Base-by-base conservation (phyloP, 2,797 vertebrate genomes). In the Mus spretus region DNA sequence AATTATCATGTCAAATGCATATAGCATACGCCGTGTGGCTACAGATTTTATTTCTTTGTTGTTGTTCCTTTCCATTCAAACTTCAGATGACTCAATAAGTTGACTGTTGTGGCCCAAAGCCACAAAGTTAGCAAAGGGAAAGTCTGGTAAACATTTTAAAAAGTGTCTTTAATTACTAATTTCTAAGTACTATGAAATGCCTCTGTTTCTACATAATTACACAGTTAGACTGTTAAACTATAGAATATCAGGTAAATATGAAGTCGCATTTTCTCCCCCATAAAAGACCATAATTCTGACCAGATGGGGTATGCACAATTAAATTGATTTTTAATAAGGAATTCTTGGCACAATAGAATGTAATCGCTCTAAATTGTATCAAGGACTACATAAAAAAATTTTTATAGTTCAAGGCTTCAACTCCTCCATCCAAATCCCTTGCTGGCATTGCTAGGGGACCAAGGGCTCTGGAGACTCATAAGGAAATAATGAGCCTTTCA, bases 261-360 rank as follows among this genome's bases (percentile, higher is more conserved):
- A 94, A 95, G 95, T 90, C 0, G 0, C 81, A 80, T 86, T 34
- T 86, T 91, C 26, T 28, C 40, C 92, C 40, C 37, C 79, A 94
- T 93, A 93, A 97, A 96, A 93, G 67, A 86, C 67, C n/a, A 6
- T 98, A 98, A 98, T 97, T 78, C 90, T 3, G 11, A 98, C 97
- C 98, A 97, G 97, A 98, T 98, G 98, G 88, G n/a, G 53, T 90
- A 95, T 28, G 86, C 61, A 96, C 93, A 97, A 97, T 96, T 97
- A 97, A 97, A 97, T 90, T 96, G 96, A 95, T 96, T 96, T 97
- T 98, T 96, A 98, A 97, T 98, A 97, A 97, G 97, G 91, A 97
- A 98, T 96, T 97, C 95, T 96, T 97, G 96, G 98, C 96, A 93
- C 96, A 96, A 97, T 89, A 96, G 92, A 97, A 95, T 77, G 87